phyloP scores from a whole-genome alignment of 2,113 vertebrate species.

The Megaptera novaeangliae region DNA sequence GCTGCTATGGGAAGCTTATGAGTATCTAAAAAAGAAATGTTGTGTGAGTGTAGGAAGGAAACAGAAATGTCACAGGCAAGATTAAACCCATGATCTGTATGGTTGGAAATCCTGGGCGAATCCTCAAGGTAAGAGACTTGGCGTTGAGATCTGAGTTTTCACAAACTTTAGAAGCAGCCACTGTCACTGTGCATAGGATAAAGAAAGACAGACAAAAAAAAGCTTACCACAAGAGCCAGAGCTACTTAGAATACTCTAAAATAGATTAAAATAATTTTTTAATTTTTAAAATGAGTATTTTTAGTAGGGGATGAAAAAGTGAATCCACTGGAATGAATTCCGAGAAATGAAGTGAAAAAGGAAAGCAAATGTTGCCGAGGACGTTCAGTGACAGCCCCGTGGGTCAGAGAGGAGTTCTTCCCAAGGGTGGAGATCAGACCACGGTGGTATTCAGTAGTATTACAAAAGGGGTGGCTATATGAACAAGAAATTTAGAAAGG shows the following conservation, averaged over 20 bases:
- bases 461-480: not conserved
- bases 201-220: not conserved
- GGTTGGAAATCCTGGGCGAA: slow-evolving; percentile 57
- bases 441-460: not conserved
- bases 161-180: not conserved
- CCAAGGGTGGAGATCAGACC: not conserved
- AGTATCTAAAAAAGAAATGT: slow-evolving; percentile 37
- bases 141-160: slow-evolving; percentile 29
- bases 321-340: not conserved
- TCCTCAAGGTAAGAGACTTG: slow-evolving; percentile 49
- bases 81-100: slow-evolving; percentile 46
- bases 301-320: not conserved
- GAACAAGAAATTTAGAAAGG: not conserved
- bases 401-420: not conserved
- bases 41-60: slow-evolving; percentile 62
- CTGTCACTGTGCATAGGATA: slow-evolving; percentile 13
- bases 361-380: not conserved
- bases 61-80: slow-evolving; percentile 63
- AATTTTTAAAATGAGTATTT: slow-evolving; percentile 27
- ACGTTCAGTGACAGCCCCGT: not conserved
- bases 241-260: not conserved
- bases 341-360: not conserved
- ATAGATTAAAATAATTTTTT: not conserved
- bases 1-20: not conserved
- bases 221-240: not conserved